Evolutionary conservation across 2,888 invertebrate species (phyloP), one percentile per base, ranked within the genome.

Genomic region (Acleris holmiana): DNA sequence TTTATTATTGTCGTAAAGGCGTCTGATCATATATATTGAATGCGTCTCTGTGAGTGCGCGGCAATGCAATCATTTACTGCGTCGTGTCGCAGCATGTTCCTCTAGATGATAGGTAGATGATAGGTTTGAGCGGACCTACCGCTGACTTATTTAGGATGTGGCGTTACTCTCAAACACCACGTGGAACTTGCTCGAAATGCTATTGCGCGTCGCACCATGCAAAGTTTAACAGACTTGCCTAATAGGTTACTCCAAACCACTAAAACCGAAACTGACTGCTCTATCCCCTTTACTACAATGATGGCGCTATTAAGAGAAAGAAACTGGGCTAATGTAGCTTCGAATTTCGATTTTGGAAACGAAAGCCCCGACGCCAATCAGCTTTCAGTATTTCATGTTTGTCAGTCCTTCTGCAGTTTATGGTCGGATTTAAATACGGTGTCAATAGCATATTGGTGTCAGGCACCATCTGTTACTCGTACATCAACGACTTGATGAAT

Each of bases 21-120:
- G 69, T 78, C 82, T 79, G 78, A 84, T 83, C 79, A 77, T 76
- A 51, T 67, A 78, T 84, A 83, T 82, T 76, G 78, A 80, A 83
- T 80, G 75, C 73, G 70, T 76, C 74, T 69, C 70, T 67, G 79
- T 80, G 78, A 74, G 78, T 82, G 78, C 78, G 75, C 73, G 74
- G 76, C 79, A 80, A 76, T 77, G 81, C 73, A 83, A 86, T 88
- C 85, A 88, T 87, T 84, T 81, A 83, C 76, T 66, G 71, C 74
- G 70, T 70, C 68, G 72, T 69, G 75, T 74, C 76, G 77, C 70
- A 70, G 76, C 74, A 73, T 77, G 74, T 76, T 75, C 76, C 77
- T 71, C 74, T 73, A 73, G 69, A 82, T 85, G 82, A 85, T 84
- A 83, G n/a, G n/a, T n/a, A n/a, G n/a, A n/a, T n/a, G n/a, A n/a